Conservation (phyloP, 2,113 vertebrate species). For the Pterocles orientalis region DNA sequence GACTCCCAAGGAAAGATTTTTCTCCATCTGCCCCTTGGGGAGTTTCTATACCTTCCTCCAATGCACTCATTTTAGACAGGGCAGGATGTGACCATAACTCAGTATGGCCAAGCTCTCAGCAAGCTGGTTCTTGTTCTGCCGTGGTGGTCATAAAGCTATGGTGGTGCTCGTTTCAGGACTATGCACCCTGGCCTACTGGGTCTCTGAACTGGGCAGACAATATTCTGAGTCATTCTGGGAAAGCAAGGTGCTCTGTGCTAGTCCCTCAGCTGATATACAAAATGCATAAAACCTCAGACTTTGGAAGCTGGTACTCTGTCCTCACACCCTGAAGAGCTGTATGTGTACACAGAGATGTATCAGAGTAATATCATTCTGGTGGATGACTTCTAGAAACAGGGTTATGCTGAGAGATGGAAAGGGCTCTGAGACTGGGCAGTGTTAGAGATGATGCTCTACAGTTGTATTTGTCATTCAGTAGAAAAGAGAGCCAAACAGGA, state of each 20-base stretch:
- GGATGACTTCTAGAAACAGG: not conserved
- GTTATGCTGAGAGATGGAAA: not conserved
- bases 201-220: fast-evolving
- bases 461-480: not conserved
- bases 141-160: not conserved
- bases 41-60: not conserved
- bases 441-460: not conserved
- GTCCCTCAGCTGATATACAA: not conserved
- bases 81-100: not conserved
- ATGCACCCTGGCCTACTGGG: not conserved
- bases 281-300: not conserved
- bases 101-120: not conserved
- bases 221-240: not conserved
- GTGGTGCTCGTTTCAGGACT: not conserved
- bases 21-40: not conserved
- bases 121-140: fast-evolving
- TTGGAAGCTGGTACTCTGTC: not conserved
- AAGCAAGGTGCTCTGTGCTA: not conserved
- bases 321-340: not conserved
- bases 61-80: not conserved
- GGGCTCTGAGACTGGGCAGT: not conserved
- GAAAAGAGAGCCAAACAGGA: not conserved
- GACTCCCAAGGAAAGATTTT: not conserved
- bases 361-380: not conserved
- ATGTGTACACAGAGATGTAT: not conserved